Evolutionary conservation across 2,888 invertebrate species (phyloP).

Genomic region (Panzeria rudis): DNA sequence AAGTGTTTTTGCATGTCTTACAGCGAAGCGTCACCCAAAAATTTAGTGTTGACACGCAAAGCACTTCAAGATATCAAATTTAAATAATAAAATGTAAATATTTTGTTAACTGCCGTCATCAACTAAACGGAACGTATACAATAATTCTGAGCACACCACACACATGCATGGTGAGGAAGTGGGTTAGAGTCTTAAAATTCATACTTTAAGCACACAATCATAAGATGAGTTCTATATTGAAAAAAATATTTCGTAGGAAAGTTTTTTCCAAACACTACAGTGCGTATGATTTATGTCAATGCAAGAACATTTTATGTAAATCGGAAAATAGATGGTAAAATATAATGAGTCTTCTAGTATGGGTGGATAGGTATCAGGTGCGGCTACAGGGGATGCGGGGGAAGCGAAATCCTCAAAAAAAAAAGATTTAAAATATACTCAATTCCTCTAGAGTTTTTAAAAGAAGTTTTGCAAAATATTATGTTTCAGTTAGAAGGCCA

Average conservation of each 20-base stretch:
- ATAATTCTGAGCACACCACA: background rate
- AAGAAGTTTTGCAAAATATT: too few species aligned
- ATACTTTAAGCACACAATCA: background rate
- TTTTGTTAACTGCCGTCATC: constrained; percentile 76
- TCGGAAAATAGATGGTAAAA: background rate
- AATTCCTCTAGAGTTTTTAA: too few species aligned
- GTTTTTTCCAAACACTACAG: background rate
- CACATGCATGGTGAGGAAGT: background rate
- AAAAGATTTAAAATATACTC: too few species aligned
- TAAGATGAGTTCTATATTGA: constrained; percentile 13
- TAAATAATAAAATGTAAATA: constrained; percentile 78
- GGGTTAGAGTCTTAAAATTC: background rate
- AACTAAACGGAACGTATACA: constrained; percentile 58
- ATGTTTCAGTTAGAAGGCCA: too few species aligned
- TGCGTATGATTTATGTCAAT: background rate
- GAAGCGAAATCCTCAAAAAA: too few species aligned
- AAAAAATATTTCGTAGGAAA: background rate
- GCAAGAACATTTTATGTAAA: background rate
- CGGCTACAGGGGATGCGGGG: too few species aligned
- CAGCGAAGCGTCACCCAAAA: constrained; percentile 67
- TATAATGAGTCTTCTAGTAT: too few species aligned
- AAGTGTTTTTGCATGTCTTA: constrained; percentile 22
- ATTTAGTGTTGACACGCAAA: constrained; percentile 82
- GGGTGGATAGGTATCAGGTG: too few species aligned
- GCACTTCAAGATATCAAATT: constrained; percentile 77